Evolutionary conservation across 2,888 invertebrate species (phyloP).

Genomic region (Sipha maydis): DNA sequence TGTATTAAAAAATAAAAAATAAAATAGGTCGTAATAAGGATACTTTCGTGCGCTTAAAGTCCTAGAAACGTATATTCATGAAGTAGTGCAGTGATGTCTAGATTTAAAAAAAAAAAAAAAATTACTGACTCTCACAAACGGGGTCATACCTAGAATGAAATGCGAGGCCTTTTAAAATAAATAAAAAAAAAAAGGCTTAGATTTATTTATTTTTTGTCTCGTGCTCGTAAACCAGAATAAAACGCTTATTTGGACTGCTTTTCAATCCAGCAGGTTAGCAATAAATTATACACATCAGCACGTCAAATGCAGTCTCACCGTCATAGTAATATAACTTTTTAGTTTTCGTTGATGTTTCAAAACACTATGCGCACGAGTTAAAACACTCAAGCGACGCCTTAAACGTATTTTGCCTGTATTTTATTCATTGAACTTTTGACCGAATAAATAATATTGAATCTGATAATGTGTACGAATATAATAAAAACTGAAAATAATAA

Average conservation of each 20-base stretch:
- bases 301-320: neutral
- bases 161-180: neutral
- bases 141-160: slow-evolving; percentile 16
- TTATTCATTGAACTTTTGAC: neutral
- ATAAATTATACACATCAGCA: neutral
- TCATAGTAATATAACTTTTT: neutral
- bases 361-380: neutral
- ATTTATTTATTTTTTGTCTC: neutral
- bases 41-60: slow-evolving; percentile 36
- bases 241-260: neutral
- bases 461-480: neutral
- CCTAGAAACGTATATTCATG: slow-evolving; percentile 15
- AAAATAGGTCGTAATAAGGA: slow-evolving; percentile 44
- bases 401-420: neutral
- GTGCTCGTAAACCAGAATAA: neutral
- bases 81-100: slow-evolving; percentile 9
- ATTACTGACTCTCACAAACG: slow-evolving; percentile 21
- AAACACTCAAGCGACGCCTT: neutral
- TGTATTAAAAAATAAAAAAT: slow-evolving; percentile 22
- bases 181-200: neutral
- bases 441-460: neutral
- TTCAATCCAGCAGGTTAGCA: neutral
- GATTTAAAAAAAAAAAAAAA: slow-evolving; percentile 22
- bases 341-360: neutral
- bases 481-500: neutral